Evolutionary conservation across 1,140 invertebrate genomes (phyloP).

Genomic region (Drosophila sechellia): DNA sequence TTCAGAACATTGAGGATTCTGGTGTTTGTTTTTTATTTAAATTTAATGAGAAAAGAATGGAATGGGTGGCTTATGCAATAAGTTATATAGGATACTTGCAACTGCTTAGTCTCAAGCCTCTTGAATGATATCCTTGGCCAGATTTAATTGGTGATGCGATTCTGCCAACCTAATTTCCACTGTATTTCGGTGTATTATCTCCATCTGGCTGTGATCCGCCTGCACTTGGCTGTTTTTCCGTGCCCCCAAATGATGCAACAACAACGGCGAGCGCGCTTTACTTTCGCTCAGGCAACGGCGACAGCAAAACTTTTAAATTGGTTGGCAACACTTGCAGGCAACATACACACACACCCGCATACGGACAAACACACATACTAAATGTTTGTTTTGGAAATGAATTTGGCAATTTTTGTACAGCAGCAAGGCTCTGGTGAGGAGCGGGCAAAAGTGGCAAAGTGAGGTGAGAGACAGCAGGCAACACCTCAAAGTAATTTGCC

Average conservation of each 20-base stretch:
- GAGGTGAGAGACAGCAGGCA: conserved; percentile 59
- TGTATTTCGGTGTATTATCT: conserved; percentile 41
- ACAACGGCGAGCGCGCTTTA: conserved; percentile 57
- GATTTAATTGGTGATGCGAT: too few species aligned
- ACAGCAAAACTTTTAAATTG: conserved; percentile 82
- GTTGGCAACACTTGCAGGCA: conserved; percentile 76
- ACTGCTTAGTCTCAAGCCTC: too few species aligned
- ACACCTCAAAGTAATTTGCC: conserved; percentile 79
- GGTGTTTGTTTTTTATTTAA: too few species aligned
- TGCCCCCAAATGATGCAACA: conserved; percentile 66
- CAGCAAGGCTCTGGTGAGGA: background rate
- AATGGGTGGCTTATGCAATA: too few species aligned
- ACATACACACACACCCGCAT: conserved; percentile 24
- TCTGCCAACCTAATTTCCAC: conserved; percentile 15
- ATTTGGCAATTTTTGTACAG: conserved; percentile 75
- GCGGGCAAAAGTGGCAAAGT: conserved; percentile 36
- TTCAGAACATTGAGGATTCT: background rate
- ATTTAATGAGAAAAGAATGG: too few species aligned
- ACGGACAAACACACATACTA: conserved; percentile 37
- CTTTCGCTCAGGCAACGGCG: conserved; percentile 68
- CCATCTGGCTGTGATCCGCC: conserved; percentile 33
- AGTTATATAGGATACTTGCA: too few species aligned
- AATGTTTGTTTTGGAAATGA: conserved; percentile 84
- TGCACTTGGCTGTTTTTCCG: conserved; percentile 69
- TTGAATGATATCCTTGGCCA: too few species aligned